Base-by-base conservation (phyloP, 2,797 vertebrate species). In the Esox masquinongy region DNA sequence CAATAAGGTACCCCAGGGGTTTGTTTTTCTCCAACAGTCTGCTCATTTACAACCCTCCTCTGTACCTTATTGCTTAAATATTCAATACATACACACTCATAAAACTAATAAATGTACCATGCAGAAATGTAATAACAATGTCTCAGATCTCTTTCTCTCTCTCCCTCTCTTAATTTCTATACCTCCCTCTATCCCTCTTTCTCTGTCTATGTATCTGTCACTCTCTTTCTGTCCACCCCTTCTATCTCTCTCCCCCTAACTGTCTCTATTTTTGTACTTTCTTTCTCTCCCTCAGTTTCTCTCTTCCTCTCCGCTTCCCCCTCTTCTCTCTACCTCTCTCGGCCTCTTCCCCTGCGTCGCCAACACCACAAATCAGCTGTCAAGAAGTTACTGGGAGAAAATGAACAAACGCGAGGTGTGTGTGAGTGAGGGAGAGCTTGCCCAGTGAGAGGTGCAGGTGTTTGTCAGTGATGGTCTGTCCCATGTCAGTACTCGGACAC, bases 311-410 rank as follows among this genome's bases (percentile, higher is more conserved):
- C 68, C 43, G 8, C 43, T 0, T 68, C 66, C 9, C 31, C 43
- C 29, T 64, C 61, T 64, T 34, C 29, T 29, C 56, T 4, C 68
- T 67, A 81, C 67, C 80, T 75, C 53, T 87, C 63, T 66, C 63
- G 14, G 22, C 4, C 56, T 14, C 68, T 67, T 82, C 68, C 81
- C 75, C 53, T 87, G 82, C 84, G 82, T 83, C 89, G 77, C 72
- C 79, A 81, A 80, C 82, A 75, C 87, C 83, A 79, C 82, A 89
- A 90, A 91, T 89, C 91, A 90, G 90, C 85, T 86, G 88, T 84
- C 90, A 90, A 85, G 82, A 84, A 89, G 83, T 85, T 84, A 68
- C 84, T 86, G 72, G 82, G 83, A 84, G 80, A 87, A 86, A 86
- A 84, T 85, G 81, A 83, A 79, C 68, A 76, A 67, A 51, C 50